phyloP scores from a whole-genome alignment of 2,113 vertebrate genomes.

The Cairina moschata region DNA sequence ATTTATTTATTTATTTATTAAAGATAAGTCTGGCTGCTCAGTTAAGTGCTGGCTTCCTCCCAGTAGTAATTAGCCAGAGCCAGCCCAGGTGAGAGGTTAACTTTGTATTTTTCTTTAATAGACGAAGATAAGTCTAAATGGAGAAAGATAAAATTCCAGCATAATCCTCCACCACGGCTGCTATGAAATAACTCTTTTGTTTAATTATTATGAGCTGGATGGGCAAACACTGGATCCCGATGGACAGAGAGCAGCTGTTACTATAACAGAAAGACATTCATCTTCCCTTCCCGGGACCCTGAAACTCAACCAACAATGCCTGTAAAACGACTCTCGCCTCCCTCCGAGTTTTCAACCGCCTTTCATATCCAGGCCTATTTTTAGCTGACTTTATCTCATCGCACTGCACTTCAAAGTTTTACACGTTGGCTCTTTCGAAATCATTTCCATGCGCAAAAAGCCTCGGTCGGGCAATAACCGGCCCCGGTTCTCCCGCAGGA shows the following conservation, averaged over 20 bases:
- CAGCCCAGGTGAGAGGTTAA: conserved; percentile 33
- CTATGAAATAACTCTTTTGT: conserved; percentile 73
- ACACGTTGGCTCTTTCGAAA: not conserved
- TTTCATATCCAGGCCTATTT: conserved; percentile 78
- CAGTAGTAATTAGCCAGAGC: not conserved
- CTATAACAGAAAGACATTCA: conserved; percentile 75
- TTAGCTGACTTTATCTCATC: conserved; percentile 70
- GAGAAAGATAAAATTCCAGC: conserved; percentile 48
- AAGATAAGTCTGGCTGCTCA: not conserved
- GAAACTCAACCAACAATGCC: conserved; percentile 74
- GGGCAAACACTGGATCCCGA: conserved; percentile 68
- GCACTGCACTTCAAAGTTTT: not conserved
- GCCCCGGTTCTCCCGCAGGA: not conserved
- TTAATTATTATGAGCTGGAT: conserved; percentile 73
- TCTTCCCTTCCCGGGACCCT: conserved; percentile 63
- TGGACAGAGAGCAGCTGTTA: conserved; percentile 82
- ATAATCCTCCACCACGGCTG: conserved; percentile 31
- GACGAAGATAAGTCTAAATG: not conserved
- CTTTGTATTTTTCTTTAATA: not conserved
- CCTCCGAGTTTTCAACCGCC: conserved; percentile 49
- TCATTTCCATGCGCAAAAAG: not conserved
- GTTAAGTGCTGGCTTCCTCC: not conserved
- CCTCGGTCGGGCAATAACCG: rapidly evolving
- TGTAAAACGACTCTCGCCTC: conserved; percentile 58
- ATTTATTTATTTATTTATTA: not conserved